Conservation (phyloP, 2,888 invertebrate genomes). For the Nomada ferruginata region DNA sequence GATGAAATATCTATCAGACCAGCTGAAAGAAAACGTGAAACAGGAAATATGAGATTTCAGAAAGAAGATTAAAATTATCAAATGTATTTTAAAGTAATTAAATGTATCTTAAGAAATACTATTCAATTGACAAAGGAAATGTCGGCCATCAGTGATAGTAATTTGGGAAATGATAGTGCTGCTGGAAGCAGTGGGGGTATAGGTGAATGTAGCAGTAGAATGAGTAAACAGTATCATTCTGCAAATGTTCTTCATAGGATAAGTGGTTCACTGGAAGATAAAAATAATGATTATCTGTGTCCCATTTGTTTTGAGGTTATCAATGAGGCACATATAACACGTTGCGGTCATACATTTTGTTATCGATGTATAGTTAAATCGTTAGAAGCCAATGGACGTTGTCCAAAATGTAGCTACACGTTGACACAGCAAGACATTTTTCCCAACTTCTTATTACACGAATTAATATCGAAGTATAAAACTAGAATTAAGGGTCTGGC, state of each 20-base stretch:
- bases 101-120: slow-evolving; percentile 36
- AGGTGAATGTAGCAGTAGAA: slow-evolving; percentile 78
- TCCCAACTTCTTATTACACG: slow-evolving; percentile 94
- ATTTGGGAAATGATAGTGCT: slow-evolving; percentile 69
- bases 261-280: slow-evolving; percentile 88
- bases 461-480: slow-evolving; percentile 91
- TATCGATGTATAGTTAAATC: slow-evolving; percentile 91
- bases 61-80: slow-evolving; percentile 27
- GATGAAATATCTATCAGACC: slow-evolving; percentile 10
- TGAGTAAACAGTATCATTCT: slow-evolving; percentile 83
- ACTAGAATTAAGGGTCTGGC: slow-evolving; percentile 85
- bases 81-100: slow-evolving; percentile 30
- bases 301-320: slow-evolving; percentile 96
- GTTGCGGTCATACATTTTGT: slow-evolving; percentile 97
- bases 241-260: slow-evolving; percentile 86
- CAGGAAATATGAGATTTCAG: slow-evolving; percentile 43
- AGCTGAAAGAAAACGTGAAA: neutral
- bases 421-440: slow-evolving; percentile 90
- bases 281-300: slow-evolving; percentile 89
- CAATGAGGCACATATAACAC: slow-evolving; percentile 95
- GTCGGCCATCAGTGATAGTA: slow-evolving; percentile 71
- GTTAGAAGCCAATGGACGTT: slow-evolving; percentile 88
- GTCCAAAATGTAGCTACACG: slow-evolving; percentile 93
- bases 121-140: slow-evolving; percentile 58
- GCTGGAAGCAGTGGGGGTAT: slow-evolving; percentile 68